Base-by-base conservation (phyloP, 2,888 invertebrate genomes). In the Bombylius discolor region DNA sequence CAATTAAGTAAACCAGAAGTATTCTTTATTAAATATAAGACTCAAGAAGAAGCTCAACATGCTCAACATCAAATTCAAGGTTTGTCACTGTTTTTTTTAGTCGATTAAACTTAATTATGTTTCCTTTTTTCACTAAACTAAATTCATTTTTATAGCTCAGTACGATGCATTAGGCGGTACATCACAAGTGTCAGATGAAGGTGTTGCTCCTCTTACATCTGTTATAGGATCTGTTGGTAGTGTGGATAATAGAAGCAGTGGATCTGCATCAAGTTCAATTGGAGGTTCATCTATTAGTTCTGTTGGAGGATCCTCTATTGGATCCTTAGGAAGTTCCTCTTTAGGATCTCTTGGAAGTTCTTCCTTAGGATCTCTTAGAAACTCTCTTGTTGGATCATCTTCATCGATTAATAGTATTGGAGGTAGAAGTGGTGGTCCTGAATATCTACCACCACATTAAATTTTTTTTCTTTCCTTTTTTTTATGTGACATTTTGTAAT, bases 1-100 rank as follows among this genome's bases (percentile, higher is more conserved):
- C 39, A 63, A 52, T 70, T 70, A 45, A 68, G 66, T 61, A 74
- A 74, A 60, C 73, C 73, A 42, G 73, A 73, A 64, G 73, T 73
- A 36, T 73, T 70, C 63, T 73, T 73, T 57, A 72, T 73, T 58
- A 73, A 73, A 59, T 73, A 73, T 64, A 73, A 11, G 62, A 71
- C 72, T 5, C 68, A 67, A 32, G 71, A 72, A 60, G 71, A 72
- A 58, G 71, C 72, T 47, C 65, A 67, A 32, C 69, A 70, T 12
- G 71, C 72, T 8, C 71, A 72, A 54, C 68, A 72, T 55, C 68
- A 70, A 60, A 71, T 71, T 51, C 71, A 71, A 56, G 72, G 39
- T 42, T 11, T 42, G 39, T 23, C 23, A 23, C 23, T 23, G 3
- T 23, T 23, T 23, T 23, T 23, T 23, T 23, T 2, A 23, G 23